Percentiles rank a stretch among this genome's conserved stretches.
phyloP scores from a whole-genome alignment of 2,113 vertebrate species.

The Callaeas wilsoni region DNA sequence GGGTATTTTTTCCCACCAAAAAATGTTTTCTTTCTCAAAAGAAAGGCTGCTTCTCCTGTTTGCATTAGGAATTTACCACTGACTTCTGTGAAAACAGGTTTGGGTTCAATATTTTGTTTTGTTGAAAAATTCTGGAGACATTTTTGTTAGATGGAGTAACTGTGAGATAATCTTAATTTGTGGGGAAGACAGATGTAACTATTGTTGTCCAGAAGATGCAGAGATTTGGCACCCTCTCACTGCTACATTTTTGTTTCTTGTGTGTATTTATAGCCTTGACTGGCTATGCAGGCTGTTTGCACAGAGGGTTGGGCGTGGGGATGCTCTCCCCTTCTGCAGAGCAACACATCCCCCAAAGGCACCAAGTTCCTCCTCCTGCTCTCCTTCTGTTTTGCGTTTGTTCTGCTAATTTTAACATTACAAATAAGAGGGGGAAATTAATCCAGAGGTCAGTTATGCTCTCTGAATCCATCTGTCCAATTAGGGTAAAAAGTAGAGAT shows the following conservation, averaged over 20 bases:
- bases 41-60: neutral
- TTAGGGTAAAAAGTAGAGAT: neutral
- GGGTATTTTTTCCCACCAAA: neutral
- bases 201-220: neutral
- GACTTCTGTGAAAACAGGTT: neutral
- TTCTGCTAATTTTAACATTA: neutral
- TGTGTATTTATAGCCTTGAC: neutral
- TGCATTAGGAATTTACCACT: neutral
- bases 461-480: neutral
- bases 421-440: neutral
- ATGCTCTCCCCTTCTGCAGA: neutral
- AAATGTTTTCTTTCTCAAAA: neutral
- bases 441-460: neutral
- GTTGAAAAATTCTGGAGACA: neutral
- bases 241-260: neutral
- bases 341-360: neutral
- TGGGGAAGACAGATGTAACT: neutral
- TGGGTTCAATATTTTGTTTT: neutral
- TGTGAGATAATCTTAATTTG: neutral
- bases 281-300: neutral
- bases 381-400: neutral
- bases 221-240: neutral
- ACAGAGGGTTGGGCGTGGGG: neutral
- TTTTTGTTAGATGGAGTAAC: neutral
- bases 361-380: neutral